A percentile compares a stretch with the other conserved stretches of the same genome.
Conservation (phyloP, 2,888 invertebrate species). For the Calliopum simillimum region DNA sequence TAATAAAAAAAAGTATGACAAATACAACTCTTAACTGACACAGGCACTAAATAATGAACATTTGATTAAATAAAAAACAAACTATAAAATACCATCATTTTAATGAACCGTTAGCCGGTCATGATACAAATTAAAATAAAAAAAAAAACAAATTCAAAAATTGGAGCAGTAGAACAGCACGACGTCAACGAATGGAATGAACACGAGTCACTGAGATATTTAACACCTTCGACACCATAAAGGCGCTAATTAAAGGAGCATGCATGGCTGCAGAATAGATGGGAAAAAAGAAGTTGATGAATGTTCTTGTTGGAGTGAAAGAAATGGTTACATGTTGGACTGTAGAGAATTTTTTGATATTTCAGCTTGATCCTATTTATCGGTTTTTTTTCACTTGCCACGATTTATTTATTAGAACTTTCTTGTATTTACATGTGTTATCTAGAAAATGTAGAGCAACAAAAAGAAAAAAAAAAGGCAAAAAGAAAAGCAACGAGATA, state of each 20-base stretch:
- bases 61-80: no score
- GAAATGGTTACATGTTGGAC: background rate
- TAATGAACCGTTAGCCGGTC: slow-evolving; percentile 17
- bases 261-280: slow-evolving; percentile 27
- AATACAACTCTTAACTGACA: no score
- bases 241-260: slow-evolving; percentile 41
- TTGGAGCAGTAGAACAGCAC: slow-evolving; percentile 43
- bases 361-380: slow-evolving; percentile 33
- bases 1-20: no score
- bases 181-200: slow-evolving; percentile 6
- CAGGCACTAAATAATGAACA: no score
- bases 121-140: background rate
- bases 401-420: slow-evolving; percentile 21
- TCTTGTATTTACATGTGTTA: slow-evolving; percentile 36
- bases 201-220: background rate
- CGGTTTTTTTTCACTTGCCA: slow-evolving; percentile 21
- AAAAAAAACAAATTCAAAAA: slow-evolving; percentile 27
- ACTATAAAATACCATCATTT: background rate
- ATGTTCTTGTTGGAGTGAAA: background rate
- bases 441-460: background rate
- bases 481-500: slow-evolving; percentile 16
- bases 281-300: slow-evolving; percentile 3
- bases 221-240: background rate
- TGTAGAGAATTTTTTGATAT: background rate
- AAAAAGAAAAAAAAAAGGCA: slow-evolving; percentile 2